Evolutionary conservation across 2,888 invertebrate species (phyloP), one percentile per base, ranked within the genome.

Genomic region (Eupithecia dodoneata): DNA sequence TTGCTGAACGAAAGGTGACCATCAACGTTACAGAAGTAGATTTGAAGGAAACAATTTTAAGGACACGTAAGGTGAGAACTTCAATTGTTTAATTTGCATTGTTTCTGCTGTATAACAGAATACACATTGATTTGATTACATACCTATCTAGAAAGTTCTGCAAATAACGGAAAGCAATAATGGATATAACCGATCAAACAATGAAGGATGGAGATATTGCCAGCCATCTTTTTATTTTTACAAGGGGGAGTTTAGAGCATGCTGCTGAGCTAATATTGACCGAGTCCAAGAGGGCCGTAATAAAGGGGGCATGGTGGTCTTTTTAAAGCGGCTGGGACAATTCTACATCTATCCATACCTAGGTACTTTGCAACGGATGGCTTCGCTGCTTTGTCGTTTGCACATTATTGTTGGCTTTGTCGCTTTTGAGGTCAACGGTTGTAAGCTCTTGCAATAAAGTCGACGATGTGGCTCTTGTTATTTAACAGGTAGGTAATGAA

Each of bases 251-350:
- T 74, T 74, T 74, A 81, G 80, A 83, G 81, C 78, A 83, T 83
- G 80, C 76, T 79, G 73, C 79, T 77, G 76, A 71, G 81, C 84
- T 82, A 89, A 86, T 87, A 86, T 89, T 89, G 85, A 85, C 85
- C 80, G 81, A 87, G 83, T 82, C 82, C 80, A 83, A 84, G 81
- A 78, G 80, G 81, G 77, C 70, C 79, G 76, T 85, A 87, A 89
- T 88, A 88, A 85, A 87, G 79, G 84, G 83, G 86, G 83, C 83
- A 81, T 82, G 59, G 80, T 80, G 77, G 79, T 83, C 84, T 83
- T 80, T 76, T 80, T 76, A 81, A 79, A 82, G 42, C 45, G 66
- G 82, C 81, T 83, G 86, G 85, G 87, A 87, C 86, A 87, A 83
- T 81, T 75, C 74, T 79, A 79, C 84, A 85, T 85, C 86, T 86